Base-by-base conservation (phyloP, 2,113 vertebrate species). In the Archocentrus centrarchus region DNA sequence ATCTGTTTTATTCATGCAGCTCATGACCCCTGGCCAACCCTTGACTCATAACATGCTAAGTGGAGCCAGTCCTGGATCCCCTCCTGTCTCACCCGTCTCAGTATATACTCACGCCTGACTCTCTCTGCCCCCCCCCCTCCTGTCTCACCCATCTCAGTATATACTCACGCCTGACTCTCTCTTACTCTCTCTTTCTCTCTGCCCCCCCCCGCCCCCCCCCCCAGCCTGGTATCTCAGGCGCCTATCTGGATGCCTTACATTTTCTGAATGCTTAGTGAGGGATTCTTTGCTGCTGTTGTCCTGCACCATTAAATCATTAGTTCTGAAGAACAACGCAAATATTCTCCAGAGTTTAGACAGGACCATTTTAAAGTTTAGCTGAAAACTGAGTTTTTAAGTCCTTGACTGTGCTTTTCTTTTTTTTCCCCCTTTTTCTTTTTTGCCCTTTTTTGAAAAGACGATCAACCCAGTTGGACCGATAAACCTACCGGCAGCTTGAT, bases 221-320 rank as follows among this genome's bases (percentile, higher is more conserved):
- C 75, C 18, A 64, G 60, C 85, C 84, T 87, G 89, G 82, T 89
- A 89, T 92, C 88, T 79, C 53, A 84, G 91, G 86, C 89, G 82
- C 90, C 90, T 88, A 73, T 91, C 84, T 88, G 88, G 89, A 95
- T 93, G 83, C 93, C 88, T 63, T 5, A 18, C 93, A 94, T 95
- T 88, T 91, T 93, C 91, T 77, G 77, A 88, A 93, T 92, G 81
- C 90, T 93, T 89, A 79, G 84, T 80, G 90, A 87, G 81, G 84
- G 83, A 87, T 88, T 88, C 88, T 80, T 75, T 79, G 80, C 44
- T 64, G 77, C 86, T 77, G 84, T 80, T 90, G 87, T 88, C 79
- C 50, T 44, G 32, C 44, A 37, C 66, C 64, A 24, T 81, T 75
- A 70, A 53, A 77, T 78, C 59, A 66, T 84, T 77, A 80, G 24